Conservation (phyloP, 2,797 vertebrate species). For the Balearica regulorum region DNA sequence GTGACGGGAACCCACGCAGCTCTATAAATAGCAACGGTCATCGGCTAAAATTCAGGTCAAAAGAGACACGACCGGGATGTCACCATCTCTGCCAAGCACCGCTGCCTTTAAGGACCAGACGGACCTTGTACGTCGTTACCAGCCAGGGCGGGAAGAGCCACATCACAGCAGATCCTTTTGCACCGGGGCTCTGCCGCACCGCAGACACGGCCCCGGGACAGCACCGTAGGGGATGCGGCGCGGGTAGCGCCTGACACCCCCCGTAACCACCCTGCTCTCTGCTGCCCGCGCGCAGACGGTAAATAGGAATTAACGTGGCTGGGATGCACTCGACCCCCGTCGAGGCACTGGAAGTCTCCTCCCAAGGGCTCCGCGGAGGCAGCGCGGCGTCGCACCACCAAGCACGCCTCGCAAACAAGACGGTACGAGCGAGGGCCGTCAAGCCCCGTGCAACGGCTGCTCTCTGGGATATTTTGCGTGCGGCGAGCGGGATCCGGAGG, state of each 20-base stretch:
- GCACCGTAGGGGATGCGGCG: fast-evolving
- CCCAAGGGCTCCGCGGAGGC: neutral
- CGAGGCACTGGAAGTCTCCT: neutral
- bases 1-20: neutral
- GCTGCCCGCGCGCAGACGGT: neutral
- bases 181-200: fast-evolving
- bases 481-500: fast-evolving
- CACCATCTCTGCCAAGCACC: neutral
- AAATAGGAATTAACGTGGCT: neutral
- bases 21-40: neutral
- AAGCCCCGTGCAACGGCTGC: neutral
- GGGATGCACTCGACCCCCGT: neutral
- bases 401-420: neutral
- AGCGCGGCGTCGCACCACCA: neutral
- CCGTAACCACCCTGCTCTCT: neutral
- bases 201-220: neutral
- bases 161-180: neutral
- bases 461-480: neutral
- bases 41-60: neutral
- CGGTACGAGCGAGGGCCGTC: neutral
- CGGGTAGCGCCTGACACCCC: neutral
- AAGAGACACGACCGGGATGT: neutral
- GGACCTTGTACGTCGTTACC: neutral
- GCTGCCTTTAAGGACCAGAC: neutral
- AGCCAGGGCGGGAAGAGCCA: neutral